Conservation (phyloP, 2,113 vertebrate genomes). For the Elephas maximus region DNA sequence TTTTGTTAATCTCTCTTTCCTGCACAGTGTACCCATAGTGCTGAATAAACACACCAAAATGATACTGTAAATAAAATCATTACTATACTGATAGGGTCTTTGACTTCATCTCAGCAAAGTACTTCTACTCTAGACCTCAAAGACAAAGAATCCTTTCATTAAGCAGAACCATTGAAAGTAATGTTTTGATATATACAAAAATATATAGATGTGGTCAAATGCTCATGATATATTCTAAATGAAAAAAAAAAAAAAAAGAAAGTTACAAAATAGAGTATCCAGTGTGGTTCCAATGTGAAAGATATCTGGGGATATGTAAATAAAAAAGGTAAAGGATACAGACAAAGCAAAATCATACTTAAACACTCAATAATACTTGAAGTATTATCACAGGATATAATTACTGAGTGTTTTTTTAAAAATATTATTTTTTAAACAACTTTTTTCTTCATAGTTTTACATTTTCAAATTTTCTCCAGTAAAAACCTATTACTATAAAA, state of each 20-base stretch:
- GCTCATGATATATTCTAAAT: constrained; percentile 46
- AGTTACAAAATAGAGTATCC: constrained; percentile 20
- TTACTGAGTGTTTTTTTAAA: not conserved
- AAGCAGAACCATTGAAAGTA: constrained; percentile 22
- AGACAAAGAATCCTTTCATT: constrained; percentile 18
- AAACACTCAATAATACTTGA: constrained; percentile 15
- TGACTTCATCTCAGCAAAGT: not conserved
- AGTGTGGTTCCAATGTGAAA: not conserved
- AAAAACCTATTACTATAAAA: not conserved
- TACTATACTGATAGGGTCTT: not conserved
- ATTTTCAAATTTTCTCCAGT: constrained; percentile 16
- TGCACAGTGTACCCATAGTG: not conserved
- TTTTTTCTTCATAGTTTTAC: constrained; percentile 33
- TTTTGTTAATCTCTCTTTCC: not conserved
- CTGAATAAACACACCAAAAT: not conserved
- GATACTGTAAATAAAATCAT: not conserved
- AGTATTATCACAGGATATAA: not conserved
- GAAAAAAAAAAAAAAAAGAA: constrained; percentile 40
- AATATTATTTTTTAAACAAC: not conserved
- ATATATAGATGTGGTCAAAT: not conserved
- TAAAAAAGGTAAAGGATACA: not conserved
- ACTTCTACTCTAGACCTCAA: not conserved
- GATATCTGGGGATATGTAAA: not conserved
- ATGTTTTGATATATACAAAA: not conserved
- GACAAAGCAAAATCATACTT: not conserved